Evolutionary conservation across 2,113 vertebrate genomes (phyloP), one percentile per base, ranked within the genome.

Genomic region (Orthochromis malagaraziensis): DNA sequence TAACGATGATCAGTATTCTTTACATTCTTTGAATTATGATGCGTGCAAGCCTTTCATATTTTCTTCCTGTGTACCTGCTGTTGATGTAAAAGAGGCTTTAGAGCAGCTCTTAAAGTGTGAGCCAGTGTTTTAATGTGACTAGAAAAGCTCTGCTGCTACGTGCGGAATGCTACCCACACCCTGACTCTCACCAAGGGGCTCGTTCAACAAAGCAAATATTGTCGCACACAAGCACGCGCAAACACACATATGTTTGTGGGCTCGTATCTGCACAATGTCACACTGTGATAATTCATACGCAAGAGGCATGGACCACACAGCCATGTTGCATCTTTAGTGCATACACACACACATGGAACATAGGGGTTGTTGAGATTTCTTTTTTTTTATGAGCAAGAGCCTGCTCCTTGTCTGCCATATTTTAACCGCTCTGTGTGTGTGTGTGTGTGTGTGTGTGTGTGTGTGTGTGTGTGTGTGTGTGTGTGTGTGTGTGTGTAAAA

Each of bases 151-250:
- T 60, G 42, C 81, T 68, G 79, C 93, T 81, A 85, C 80, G 88
- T 53, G 53, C 40, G 63, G 88, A 86, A 93, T 88, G 89, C 90
- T 84, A 63, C 89, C 85, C 87, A 84, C 84, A 53, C 13, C 81
- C 79, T 75, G 83, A 91, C 83, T 84, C 87, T 90, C 93, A 91
- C 93, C 93, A 63, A 92, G 91, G 93, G 94, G 93, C 92, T 95
- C 93, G 49, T 95, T 95, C 91, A 88, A 88, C 93, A 93, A 90
- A 93, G 87, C 92, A 95, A 95, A 95, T 95, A 94, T 94, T 95
- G 92, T 92, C 87, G 49, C 60, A 81, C 63, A 83, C 58, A 83
- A 21, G 47, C 79, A 70, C 19, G 7, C 4, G 77, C 82, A 87
- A 73, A 91, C 87, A 91, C 91, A 88, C 79, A 9, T 42, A 57